Conservation (phyloP, 2,888 invertebrate genomes). For the Melieria picta region DNA sequence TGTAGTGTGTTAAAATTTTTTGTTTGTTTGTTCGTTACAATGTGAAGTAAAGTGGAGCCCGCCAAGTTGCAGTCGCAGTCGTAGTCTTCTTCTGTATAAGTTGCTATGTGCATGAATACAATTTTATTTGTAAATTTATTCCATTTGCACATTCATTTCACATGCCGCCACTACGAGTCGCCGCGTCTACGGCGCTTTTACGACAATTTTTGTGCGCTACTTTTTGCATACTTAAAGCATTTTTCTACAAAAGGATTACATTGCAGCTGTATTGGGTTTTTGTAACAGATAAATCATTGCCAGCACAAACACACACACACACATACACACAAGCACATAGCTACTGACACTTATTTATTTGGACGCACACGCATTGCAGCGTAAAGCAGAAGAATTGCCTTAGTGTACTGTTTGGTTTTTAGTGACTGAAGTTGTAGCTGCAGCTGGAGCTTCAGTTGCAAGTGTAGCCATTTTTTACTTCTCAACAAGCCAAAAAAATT, state of each 20-base stretch:
- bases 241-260: slow-evolving; percentile 26
- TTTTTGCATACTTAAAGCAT: not conserved
- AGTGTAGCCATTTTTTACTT: too few relatives aligned
- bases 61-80: not conserved
- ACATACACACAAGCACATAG: not conserved
- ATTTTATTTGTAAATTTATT: slow-evolving; percentile 39
- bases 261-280: not conserved
- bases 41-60: too few relatives aligned
- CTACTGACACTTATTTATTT: not conserved
- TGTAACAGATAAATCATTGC: not conserved
- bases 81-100: not conserved
- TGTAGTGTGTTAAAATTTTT: not conserved
- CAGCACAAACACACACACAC: not conserved
- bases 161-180: slow-evolving; percentile 5
- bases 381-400: too few relatives aligned
- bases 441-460: too few relatives aligned
- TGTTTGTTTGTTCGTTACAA: too few relatives aligned
- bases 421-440: too few relatives aligned
- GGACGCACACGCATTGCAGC: not conserved
- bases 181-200: too few relatives aligned
- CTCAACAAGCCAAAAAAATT: too few relatives aligned
- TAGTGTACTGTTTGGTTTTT: too few relatives aligned
- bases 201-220: too few relatives aligned
- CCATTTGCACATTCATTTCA: slow-evolving; percentile 33
- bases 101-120: slow-evolving; percentile 37